Evolutionary conservation across 2,888 invertebrate species (phyloP).

Genomic region (Pilophorus perplexus): DNA sequence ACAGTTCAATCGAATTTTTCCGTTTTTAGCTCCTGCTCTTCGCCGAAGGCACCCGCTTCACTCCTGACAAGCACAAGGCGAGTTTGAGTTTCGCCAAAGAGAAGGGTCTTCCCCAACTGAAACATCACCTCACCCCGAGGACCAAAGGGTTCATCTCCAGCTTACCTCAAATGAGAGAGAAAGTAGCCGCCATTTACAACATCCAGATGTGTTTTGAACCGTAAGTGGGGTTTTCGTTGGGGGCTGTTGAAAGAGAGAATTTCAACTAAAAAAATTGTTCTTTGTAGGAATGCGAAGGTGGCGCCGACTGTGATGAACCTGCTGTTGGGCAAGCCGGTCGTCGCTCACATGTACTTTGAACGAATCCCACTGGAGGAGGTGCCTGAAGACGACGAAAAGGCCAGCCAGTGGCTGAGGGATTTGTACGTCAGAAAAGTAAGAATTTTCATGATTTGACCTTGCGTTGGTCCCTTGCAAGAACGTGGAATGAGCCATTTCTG

Average conservation of each 20-base stretch:
- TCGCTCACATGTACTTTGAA: conserved; percentile 73
- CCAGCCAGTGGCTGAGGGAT: conserved; percentile 77
- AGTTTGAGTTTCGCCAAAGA: conserved; percentile 83
- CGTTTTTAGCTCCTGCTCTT: conserved; percentile 73
- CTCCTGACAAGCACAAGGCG: conserved; percentile 78
- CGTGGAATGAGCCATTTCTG: too few species aligned
- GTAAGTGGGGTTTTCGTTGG: conserved; percentile 48
- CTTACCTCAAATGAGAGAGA: conserved; percentile 74
- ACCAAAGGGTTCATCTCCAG: conserved; percentile 92
- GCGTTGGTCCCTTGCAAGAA: conserved; percentile 14
- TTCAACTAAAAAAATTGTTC: too few species aligned
- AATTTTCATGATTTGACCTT: not conserved
- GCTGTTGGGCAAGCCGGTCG: conserved; percentile 68
- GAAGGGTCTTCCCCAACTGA: conserved; percentile 77
- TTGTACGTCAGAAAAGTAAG: conserved; percentile 77
- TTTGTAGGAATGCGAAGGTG: conserved; percentile 52
- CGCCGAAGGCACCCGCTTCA: conserved; percentile 92
- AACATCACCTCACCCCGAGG: conserved; percentile 88
- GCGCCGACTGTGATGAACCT: conserved; percentile 77
- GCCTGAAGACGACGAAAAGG: conserved; percentile 71
- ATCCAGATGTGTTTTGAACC: conserved; percentile 61
- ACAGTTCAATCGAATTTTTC: not conserved
- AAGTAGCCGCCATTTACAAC: conserved; percentile 80
- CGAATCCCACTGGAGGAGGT: conserved; percentile 78
- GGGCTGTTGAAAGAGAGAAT: too few species aligned